These are phyloP conservation scores for Discoglossus pictus DNA, from an alignment of 2,797 vertebrate species.

Conservation along the genomic window DNA sequence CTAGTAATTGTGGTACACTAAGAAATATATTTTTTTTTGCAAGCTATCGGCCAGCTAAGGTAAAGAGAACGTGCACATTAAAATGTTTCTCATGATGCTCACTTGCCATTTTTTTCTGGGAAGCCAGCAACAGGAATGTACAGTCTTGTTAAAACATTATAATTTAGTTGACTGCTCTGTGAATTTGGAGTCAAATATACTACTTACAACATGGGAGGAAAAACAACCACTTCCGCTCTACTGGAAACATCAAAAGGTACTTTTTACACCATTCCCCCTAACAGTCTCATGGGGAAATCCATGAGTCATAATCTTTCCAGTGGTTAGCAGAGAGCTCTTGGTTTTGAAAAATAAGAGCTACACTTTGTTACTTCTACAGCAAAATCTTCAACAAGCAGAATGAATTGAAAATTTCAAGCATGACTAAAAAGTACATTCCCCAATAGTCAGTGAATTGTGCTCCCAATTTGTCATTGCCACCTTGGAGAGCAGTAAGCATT, in stretches of 20 bases:
- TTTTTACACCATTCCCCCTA: conserved; percentile 65
- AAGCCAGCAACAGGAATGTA: conserved; percentile 65
- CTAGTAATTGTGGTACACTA: no score
- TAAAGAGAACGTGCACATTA: conserved; percentile 63
- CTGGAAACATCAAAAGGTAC: conserved; percentile 67
- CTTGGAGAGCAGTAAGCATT: conserved; percentile 92
- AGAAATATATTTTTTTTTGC: no score
- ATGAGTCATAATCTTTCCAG: conserved; percentile 68
- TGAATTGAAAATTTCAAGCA: conserved; percentile 92
- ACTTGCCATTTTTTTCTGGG: conserved; percentile 67
- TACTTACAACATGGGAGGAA: conserved; percentile 65
- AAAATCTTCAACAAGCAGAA: conserved; percentile 85
- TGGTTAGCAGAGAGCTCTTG: conserved; percentile 62
- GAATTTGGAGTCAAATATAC: conserved; percentile 68
- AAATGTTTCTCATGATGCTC: conserved; percentile 68
- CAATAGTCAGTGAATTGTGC: conserved; percentile 93
- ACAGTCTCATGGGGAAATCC: conserved; percentile 66
- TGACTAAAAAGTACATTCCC: conserved; percentile 98
- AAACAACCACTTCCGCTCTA: conserved; percentile 67
- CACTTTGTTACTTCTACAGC: conserved; percentile 66
- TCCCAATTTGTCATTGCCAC: conserved; percentile 99
- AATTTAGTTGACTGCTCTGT: conserved; percentile 69
- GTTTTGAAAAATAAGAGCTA: conserved; percentile 55
- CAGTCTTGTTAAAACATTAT: conserved; percentile 69
- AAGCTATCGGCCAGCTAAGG: background rate